A percentile compares a stretch with the other conserved stretches of the same genome.
These are phyloP conservation scores for Chiridota heheva DNA, from an alignment of 35 echinoderm and acorn worm genomes.

Conservation along the genomic window DNA sequence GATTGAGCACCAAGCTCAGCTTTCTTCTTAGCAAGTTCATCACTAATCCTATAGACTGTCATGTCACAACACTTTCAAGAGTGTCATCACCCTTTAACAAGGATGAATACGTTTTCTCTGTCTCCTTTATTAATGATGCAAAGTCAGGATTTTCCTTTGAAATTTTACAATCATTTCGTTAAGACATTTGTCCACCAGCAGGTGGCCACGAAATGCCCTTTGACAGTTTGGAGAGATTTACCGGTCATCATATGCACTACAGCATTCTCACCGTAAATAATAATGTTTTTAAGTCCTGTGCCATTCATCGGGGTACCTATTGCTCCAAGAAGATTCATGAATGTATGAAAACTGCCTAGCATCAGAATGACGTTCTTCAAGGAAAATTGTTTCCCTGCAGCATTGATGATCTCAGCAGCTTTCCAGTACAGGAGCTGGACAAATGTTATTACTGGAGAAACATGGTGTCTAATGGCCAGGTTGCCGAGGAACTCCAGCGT, in stretches of 20 bases:
- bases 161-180: slow-evolving; percentile 31
- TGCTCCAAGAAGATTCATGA: slow-evolving; percentile 54
- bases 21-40: too few species aligned
- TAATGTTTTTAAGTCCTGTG: slow-evolving; percentile 25
- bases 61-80: too few species aligned
- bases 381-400: slow-evolving; percentile 9
- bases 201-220: slow-evolving; percentile 66
- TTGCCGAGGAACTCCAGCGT: too few species aligned
- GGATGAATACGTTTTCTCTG: too few species aligned
- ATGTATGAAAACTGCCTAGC: slow-evolving; percentile 59
- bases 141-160: slow-evolving; percentile 24
- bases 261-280: slow-evolving; percentile 55
- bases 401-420: too few species aligned
- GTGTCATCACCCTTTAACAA: too few species aligned
- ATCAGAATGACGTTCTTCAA: slow-evolving; percentile 39
- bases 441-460: too few species aligned
- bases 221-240: slow-evolving; percentile 58
- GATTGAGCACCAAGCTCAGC: too few species aligned
- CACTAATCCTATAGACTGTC: too few species aligned
- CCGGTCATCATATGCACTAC: slow-evolving; percentile 70
- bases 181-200: slow-evolving; percentile 62
- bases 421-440: too few species aligned
- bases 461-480: too few species aligned
- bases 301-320: slow-evolving; percentile 50
- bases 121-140: slow-evolving; percentile 14